Evolutionary conservation across 2,113 vertebrate genomes (phyloP).

Genomic region (Corydoras maculifer): DNA sequence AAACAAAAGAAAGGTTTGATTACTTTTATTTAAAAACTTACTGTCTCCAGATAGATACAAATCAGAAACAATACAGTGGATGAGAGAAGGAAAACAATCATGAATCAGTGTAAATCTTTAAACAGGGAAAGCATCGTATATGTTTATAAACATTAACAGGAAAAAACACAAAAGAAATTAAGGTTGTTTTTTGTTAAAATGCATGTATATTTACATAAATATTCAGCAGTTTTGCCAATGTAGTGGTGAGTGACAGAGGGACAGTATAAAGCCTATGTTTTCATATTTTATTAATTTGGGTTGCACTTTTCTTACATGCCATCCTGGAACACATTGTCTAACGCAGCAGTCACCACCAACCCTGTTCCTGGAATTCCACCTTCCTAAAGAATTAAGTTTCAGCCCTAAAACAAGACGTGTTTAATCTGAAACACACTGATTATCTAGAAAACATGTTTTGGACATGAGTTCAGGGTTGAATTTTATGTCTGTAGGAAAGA

Average conservation of each 20-base stretch:
- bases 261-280: constrained; percentile 60
- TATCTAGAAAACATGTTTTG: constrained; percentile 49
- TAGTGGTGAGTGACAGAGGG: constrained; percentile 95
- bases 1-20: constrained; percentile 73
- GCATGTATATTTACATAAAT: constrained; percentile 73
- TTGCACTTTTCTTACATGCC: constrained; percentile 31
- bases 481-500: neutral
- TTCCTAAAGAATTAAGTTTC: neutral
- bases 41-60: constrained; percentile 99
- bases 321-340: constrained; percentile 21
- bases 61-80: constrained; percentile 99
- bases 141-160: constrained; percentile 74
- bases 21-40: constrained; percentile 99
- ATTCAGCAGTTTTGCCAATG: constrained; percentile 98
- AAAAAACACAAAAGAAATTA: constrained; percentile 82
- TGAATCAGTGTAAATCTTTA: constrained; percentile 52
- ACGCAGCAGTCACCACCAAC: neutral
- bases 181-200: constrained; percentile 81
- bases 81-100: constrained; percentile 91
- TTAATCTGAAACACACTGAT: constrained; percentile 56
- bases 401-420: neutral
- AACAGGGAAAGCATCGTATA: constrained; percentile 85
- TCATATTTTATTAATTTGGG: constrained; percentile 14
- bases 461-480: neutral
- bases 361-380: neutral